These are phyloP conservation scores for Pomacea maculata DNA, from an alignment of 1,140 invertebrate species.

Conservation along the genomic window DNA sequence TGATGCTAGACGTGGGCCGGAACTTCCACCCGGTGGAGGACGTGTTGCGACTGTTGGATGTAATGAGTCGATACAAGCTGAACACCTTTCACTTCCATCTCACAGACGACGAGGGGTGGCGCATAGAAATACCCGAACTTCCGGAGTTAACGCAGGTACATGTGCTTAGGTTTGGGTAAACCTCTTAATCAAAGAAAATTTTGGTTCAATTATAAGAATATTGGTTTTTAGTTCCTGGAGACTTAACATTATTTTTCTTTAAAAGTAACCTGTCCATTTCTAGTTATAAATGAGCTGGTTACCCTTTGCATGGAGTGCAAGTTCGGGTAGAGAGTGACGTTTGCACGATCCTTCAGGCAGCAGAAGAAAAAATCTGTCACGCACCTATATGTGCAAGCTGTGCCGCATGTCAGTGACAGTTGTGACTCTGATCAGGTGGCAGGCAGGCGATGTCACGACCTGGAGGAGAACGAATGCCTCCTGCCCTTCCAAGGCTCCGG, in stretches of 20 bases:
- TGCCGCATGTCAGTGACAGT: too few relatives aligned
- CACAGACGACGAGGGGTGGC: conserved; percentile 62
- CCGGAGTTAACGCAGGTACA: conserved; percentile 56
- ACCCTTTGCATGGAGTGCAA: too few relatives aligned
- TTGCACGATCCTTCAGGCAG: too few relatives aligned
- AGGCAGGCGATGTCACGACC: conserved; percentile 51
- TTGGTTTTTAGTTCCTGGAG: too few relatives aligned
- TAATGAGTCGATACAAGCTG: conserved; percentile 60
- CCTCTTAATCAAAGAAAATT: too few relatives aligned
- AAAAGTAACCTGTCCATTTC: too few relatives aligned
- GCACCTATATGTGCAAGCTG: too few relatives aligned
- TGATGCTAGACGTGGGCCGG: conserved; percentile 58
- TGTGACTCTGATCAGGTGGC: conserved; percentile 42
- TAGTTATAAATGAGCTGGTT: too few relatives aligned
- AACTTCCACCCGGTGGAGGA: conserved; percentile 53
- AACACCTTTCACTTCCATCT: conserved; percentile 61
- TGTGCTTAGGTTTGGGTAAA: background rate
- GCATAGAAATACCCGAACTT: conserved; percentile 54
- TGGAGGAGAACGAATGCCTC: conserved; percentile 43
- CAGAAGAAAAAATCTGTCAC: too few relatives aligned
- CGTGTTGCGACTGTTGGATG: conserved; percentile 49
- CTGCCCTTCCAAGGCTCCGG: conserved; percentile 57
- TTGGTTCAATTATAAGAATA: too few relatives aligned
- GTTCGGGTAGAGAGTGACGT: too few relatives aligned
- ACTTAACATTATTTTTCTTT: too few relatives aligned